Evolutionary conservation across 2,888 invertebrate genomes (phyloP), one percentile per base, ranked within the genome.

Genomic region (Eristalis pertinax): DNA sequence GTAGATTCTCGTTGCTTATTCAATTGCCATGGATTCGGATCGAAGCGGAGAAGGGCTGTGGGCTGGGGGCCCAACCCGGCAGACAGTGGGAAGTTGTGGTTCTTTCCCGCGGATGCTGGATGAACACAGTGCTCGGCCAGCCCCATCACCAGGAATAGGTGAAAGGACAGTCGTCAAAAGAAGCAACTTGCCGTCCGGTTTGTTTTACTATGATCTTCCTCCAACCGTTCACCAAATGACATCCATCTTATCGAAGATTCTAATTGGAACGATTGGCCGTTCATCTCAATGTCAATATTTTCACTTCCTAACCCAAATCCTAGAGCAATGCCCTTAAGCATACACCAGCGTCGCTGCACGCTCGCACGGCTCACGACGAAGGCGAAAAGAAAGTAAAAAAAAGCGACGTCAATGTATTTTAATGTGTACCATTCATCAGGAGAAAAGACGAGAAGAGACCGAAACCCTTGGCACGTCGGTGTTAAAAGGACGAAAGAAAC

Each of bases 11-110:
- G 56, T 84, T 80, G 87, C 76, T 74, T 80, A 88, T 88, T 76
- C 78, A 88, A 88, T 84, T 84, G n/a, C 83, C 76, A 77, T 80
- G 80, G 79, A 80, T n/a, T 87, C 78, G 68, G 68, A 75, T 72
- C 72, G 68, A 67, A 73, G 65, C 13, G 29, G 64, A 15, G 68
- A 35, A n/a, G 41, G 38, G 43, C n/a, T n/a, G n/a, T n/a, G n/a
- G n/a, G n/a, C n/a, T n/a, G n/a, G n/a, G n/a, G 70, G 64, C 32
- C 32, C 1, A 38, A 13, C 32, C 38, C 74, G 50, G 58, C 67
- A 64, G 32, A 65, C n/a, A 82, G n/a, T n/a, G n/a, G n/a, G n/a
- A n/a, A n/a, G n/a, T n/a, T n/a, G n/a, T n/a, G n/a, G n/a, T n/a
- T n/a, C n/a, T n/a, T n/a, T n/a, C n/a, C n/a, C n/a, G n/a, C n/a